Conservation (phyloP, 2,797 vertebrate species). For the Morus bassanus region DNA sequence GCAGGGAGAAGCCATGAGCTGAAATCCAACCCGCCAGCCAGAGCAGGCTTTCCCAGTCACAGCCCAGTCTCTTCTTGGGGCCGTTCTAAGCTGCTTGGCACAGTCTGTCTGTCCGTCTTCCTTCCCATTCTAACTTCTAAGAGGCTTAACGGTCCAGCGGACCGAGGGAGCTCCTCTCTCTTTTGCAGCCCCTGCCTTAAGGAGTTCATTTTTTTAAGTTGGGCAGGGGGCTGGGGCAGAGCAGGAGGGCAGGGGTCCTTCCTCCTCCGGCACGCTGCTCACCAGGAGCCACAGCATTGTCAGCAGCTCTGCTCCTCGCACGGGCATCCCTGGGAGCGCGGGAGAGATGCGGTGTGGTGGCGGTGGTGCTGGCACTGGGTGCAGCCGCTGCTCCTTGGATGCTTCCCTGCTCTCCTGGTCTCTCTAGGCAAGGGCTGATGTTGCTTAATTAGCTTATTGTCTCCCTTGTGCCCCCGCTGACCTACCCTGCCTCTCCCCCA, state of each 20-base stretch:
- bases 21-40: not conserved
- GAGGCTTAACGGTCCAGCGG: constrained; percentile 41
- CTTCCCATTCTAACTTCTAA: constrained; percentile 63
- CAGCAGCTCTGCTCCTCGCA: not conserved
- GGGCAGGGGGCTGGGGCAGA: not conserved
- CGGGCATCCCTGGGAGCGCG: fast-evolving
- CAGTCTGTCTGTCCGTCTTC: constrained; percentile 17
- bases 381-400: not conserved
- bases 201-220: constrained; percentile 67
- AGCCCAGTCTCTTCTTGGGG: not conserved
- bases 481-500: not conserved
- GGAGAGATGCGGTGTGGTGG: not conserved
- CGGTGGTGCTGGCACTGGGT: not conserved
- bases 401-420: not conserved
- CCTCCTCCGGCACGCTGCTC: not conserved
- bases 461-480: not conserved
- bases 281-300: not conserved
- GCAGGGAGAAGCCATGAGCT: not conserved
- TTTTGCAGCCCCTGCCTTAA: constrained; percentile 42
- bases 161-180: constrained; percentile 18
- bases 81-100: constrained; percentile 26
- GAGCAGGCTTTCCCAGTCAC: not conserved
- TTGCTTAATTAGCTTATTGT: not conserved
- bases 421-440: not conserved
- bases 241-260: not conserved